phyloP scores from a whole-genome alignment of 2,797 vertebrate genomes.

The Enteromius mattozi region DNA sequence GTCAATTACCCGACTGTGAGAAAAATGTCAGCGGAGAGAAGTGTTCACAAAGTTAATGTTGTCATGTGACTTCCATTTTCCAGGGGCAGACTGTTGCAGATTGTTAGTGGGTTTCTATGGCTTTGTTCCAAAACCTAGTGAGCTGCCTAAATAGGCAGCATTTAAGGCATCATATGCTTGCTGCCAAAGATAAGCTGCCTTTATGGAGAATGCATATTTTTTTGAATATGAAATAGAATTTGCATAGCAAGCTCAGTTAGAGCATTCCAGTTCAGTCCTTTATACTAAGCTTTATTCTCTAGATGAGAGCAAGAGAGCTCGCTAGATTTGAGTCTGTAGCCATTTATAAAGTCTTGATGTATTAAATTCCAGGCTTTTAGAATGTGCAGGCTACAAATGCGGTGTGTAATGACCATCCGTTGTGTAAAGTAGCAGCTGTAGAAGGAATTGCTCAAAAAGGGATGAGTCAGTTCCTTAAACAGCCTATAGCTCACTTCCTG shows the following conservation, averaged over 20 bases:
- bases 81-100: neutral
- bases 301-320: neutral
- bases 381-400: neutral
- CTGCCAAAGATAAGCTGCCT: neutral
- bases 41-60: slow-evolving; percentile 8
- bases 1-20: slow-evolving; percentile 48
- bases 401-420: neutral
- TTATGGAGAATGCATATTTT: neutral
- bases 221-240: too few relatives aligned
- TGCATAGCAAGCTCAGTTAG: neutral
- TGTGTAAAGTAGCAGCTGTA: neutral
- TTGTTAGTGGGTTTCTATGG: neutral
- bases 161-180: neutral
- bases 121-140: neutral
- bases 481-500: slow-evolving; percentile 48
- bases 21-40: slow-evolving; percentile 51
- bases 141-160: neutral
- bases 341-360: neutral
- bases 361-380: slow-evolving; percentile 14
- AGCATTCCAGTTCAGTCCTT: neutral
- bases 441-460: slow-evolving; percentile 1
- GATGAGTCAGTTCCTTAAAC: slow-evolving; percentile 36
- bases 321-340: neutral
- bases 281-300: neutral
- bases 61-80: slow-evolving; percentile 24